Conservation (phyloP, 2,113 vertebrate genomes). For the Phyllostomus hastatus region DNA sequence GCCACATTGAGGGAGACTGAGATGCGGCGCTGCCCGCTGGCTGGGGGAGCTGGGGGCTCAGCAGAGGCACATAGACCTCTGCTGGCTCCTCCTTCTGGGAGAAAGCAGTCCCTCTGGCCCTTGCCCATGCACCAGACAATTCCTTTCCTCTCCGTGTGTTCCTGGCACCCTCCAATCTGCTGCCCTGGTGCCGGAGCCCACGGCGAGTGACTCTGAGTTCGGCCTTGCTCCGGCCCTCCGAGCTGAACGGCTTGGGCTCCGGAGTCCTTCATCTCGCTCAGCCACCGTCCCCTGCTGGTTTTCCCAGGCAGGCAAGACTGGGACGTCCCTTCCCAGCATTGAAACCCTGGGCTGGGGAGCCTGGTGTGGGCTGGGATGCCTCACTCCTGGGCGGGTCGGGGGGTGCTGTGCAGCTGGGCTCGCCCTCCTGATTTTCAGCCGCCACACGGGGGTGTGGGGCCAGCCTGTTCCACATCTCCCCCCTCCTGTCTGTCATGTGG, state of each 20-base stretch:
- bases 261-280: neutral
- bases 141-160: neutral
- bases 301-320: neutral
- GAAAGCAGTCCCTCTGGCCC: neutral
- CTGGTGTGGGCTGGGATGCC: neutral
- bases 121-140: neutral
- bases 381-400: neutral
- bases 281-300: neutral
- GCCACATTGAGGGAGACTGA: neutral
- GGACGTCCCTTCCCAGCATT: neutral
- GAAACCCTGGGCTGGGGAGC: neutral
- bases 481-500: neutral
- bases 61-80: neutral
- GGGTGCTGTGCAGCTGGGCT: neutral
- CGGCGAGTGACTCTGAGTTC: neutral
- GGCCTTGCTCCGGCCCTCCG: neutral
- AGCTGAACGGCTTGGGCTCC: neutral
- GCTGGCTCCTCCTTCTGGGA: neutral
- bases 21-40: neutral
- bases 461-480: neutral
- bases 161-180: neutral
- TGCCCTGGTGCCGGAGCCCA: neutral
- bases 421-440: neutral
- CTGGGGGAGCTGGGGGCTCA: neutral
- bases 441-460: neutral